Percentiles rank a stretch among this genome's conserved stretches.
These are phyloP conservation scores for Pedetes capensis DNA, from an alignment of 2,113 vertebrate genomes.

Conservation along the genomic window DNA sequence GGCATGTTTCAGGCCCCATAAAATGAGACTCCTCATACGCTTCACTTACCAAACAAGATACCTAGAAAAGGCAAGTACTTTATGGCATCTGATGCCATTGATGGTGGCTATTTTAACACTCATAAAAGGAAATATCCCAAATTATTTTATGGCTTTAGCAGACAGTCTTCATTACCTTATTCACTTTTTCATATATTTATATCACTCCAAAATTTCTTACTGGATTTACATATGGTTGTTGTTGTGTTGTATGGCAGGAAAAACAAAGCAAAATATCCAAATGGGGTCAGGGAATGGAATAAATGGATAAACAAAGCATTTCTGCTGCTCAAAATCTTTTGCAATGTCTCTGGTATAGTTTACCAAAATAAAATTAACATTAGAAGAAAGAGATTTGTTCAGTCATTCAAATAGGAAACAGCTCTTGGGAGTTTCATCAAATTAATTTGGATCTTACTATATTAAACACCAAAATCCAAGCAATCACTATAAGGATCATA, in stretches of 20 bases:
- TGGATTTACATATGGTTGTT: not conserved
- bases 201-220: not conserved
- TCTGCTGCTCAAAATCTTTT: not conserved
- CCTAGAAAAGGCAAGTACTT: not conserved
- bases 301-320: not conserved
- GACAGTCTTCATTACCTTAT: not conserved
- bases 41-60: not conserved
- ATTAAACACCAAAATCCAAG: constrained; percentile 30
- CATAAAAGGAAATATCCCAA: constrained; percentile 3
- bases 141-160: not conserved
- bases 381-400: not conserved
- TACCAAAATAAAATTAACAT: constrained; percentile 20
- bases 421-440: not conserved
- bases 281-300: not conserved
- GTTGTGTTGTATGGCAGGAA: too few relatives aligned
- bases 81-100: not conserved
- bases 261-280: not conserved
- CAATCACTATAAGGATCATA: not conserved
- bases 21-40: not conserved
- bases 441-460: constrained; percentile 8
- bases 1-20: not conserved
- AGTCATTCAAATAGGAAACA: constrained; percentile 19
- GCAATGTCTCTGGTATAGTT: not conserved
- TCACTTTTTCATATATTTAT: not conserved
- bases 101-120: not conserved